Evolutionary conservation across 2,888 invertebrate genomes (phyloP), one percentile per base, ranked within the genome.

Genomic region (Oegoconia quadripuncta): DNA sequence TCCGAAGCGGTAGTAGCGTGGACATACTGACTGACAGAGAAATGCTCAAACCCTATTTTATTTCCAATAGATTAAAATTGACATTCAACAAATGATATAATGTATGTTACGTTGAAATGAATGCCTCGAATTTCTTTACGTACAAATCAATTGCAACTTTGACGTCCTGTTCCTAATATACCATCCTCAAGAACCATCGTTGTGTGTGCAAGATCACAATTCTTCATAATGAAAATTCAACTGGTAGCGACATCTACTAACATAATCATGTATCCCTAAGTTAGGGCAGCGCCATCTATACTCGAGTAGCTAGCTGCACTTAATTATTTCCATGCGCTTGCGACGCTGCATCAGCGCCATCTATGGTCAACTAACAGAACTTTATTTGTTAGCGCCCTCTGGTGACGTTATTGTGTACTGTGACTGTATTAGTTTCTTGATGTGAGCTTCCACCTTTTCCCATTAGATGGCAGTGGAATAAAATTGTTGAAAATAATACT

Each of bases 321-420:
- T 44, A 26, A 44, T 43, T 46, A 22, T 32, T 25, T 33, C 35
- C 25, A 15, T 44, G 55, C 55, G 59, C 52, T 11, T 44, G 56
- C 51, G 57, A 33, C 42, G 25, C 18, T 30, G 3, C 2, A 3
- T 2, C 9, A 50, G 37, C 57, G 61, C 56, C 61, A 59, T 52
- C 64, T 64, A 39, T 41, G 12, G 6, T 3, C 4, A 7, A 4
- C n/a, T 16, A 26, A 2, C 3, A 1, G 27, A 42, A 47, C 34
- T 37, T 27, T 25, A 5, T 27, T n/a, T n/a, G 3, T 12, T 12
- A 27, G 27, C 13, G 27, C 27, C 27, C 12, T 27, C 27, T 27
- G 14, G 4, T 13, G 13, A 25, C n/a, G 25, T 2, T 5, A 25
- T 4, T 9, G 6, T 34, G 15, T 37, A 46, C 35, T 32, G 32